phyloP scores from a whole-genome alignment of 2,113 vertebrate species.

The Corvus cornix region DNA sequence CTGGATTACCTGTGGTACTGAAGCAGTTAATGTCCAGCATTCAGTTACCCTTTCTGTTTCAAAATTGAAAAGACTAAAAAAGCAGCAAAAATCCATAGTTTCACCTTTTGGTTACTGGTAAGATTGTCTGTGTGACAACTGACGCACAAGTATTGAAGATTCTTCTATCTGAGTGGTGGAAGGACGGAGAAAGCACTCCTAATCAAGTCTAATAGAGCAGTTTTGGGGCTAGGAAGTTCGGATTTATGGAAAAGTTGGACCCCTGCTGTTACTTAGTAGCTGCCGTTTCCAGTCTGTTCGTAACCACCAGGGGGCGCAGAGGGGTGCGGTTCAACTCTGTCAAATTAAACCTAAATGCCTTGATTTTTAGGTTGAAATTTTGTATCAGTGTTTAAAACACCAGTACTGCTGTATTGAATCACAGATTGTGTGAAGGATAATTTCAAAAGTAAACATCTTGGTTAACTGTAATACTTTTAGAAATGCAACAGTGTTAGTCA shows the following conservation, averaged over 20 bases:
- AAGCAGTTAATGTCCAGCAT: not conserved
- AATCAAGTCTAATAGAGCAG: not conserved
- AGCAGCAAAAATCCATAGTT: not conserved
- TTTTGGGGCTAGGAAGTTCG: not conserved
- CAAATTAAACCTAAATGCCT: not conserved
- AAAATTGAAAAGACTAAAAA: not conserved
- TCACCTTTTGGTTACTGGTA: not conserved
- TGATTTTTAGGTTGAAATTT: not conserved
- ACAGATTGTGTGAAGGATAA: not conserved
- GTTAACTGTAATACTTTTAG: not conserved
- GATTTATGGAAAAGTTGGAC: not conserved
- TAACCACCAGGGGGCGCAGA: not conserved
- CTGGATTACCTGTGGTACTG: not conserved
- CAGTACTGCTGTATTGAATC: not conserved
- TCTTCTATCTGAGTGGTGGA: not conserved
- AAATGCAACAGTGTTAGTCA: not conserved
- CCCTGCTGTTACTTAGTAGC: not conserved
- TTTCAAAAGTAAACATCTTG: not conserved
- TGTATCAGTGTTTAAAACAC: not conserved
- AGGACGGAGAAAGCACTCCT: not conserved
- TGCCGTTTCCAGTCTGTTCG: not conserved
- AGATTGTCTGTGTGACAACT: not conserved
- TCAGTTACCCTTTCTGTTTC: not conserved
- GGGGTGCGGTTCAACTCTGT: not conserved
- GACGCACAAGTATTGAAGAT: not conserved